Conservation (phyloP, 1,140 invertebrate genomes). For the Diprion similis region DNA sequence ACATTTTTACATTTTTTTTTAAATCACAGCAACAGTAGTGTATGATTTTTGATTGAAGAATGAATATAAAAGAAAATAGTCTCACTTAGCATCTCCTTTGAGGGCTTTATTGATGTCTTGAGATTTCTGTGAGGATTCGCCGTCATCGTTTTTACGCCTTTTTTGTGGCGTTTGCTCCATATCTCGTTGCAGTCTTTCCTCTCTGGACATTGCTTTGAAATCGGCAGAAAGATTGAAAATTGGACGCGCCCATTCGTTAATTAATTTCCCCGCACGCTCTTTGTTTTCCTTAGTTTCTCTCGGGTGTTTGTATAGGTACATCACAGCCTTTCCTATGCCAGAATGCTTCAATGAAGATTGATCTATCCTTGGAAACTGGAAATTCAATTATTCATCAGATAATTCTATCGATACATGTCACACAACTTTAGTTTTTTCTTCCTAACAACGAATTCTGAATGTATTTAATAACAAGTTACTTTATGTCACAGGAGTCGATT, state of each 20-base stretch:
- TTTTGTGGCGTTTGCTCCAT: constrained; percentile 84
- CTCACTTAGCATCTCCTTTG: constrained; percentile 68
- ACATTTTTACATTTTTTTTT: constrained; percentile 1
- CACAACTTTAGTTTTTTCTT: background rate
- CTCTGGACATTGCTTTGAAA: constrained; percentile 87
- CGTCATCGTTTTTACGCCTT: constrained; percentile 63
- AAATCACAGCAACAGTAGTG: background rate
- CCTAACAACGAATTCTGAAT: constrained; percentile 10
- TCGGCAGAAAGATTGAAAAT: constrained; percentile 97
- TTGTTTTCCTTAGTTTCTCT: constrained; percentile 96
- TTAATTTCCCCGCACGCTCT: constrained; percentile 88
- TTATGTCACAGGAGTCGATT: too few species aligned
- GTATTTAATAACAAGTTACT: constrained; percentile 6
- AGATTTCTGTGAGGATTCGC: constrained; percentile 49
- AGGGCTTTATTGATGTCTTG: constrained; percentile 70
- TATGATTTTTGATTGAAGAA: background rate
- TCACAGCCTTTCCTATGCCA: constrained; percentile 97
- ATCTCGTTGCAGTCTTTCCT: constrained; percentile 91
- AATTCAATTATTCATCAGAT: background rate
- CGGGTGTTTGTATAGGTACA: constrained; percentile 99
- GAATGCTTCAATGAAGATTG: constrained; percentile 91
- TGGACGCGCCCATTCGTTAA: constrained; percentile 95
- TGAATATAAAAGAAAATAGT: constrained; percentile 12
- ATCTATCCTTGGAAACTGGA: constrained; percentile 89
- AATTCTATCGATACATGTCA: background rate